Base-by-base conservation (phyloP, 2,797 vertebrate genomes). In the Anas capensis region DNA sequence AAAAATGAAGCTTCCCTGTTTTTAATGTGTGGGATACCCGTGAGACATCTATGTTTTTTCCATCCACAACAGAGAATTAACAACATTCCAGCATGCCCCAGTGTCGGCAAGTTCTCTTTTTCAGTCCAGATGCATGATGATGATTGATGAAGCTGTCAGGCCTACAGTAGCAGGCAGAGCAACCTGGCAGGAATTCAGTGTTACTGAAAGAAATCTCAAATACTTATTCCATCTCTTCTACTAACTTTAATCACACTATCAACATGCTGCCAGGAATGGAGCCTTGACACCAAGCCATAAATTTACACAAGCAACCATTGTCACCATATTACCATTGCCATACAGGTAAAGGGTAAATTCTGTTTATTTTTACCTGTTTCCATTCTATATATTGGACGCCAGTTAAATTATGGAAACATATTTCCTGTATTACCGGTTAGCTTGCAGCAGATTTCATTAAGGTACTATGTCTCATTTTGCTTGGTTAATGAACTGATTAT, bases 251-350 rank as follows among this genome's bases (percentile, higher is more conserved):
- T 98, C 98, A 98, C 96, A 95, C 97, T 97, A 98, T 98, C 98
- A 98, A 96, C 95, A 97, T 95, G 96, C 97, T 98, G 98, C 97
- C 98, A 98, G 98, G 98, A 99, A 98, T 53, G 97, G 96, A 97
- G 97, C 97, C 92, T 97, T 98, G 97, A 98, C 97, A 98, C 93
- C 95, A 92, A 93, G 97, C 98, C 98, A 98, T 96, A 96, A 96
- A 96, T 98, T 97, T 87, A 97, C 89, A 98, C 96, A 98, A 96
- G 95, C 95, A 94, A 78, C 97, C 97, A 98, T 96, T 98, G 98
- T 98, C 96, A 81, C 94, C 77, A 29, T 82, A 93, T 53, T 94
- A 85, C 71, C 95, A 88, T 85, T 75, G 80, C 82, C 97, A 95
- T 72, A 94, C 96, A 98, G 97, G 96, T 96, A 97, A 95, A 90